Conservation (phyloP, 1,140 invertebrate species). For the Aphis gossypii region DNA sequence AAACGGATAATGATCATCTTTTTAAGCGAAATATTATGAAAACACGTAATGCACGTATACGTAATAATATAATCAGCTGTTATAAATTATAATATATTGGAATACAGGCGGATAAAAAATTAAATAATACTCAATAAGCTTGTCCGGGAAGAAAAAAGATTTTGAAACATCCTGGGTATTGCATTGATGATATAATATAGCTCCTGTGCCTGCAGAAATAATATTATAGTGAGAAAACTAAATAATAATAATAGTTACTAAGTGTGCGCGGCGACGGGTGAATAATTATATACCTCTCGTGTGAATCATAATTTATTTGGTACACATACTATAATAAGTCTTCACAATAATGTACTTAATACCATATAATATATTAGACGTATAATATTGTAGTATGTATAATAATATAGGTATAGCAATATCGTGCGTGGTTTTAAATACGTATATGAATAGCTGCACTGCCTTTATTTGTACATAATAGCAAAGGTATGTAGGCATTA, state of each 20-base stretch:
- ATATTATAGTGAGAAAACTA: slow-evolving; percentile 17
- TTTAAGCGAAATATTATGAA: not conserved
- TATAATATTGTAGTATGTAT: not conserved
- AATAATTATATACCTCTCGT: slow-evolving; percentile 7
- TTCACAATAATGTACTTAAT: not conserved
- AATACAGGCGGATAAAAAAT: not conserved
- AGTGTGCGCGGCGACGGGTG: not conserved
- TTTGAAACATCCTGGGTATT: slow-evolving; percentile 8
- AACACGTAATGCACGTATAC: not conserved
- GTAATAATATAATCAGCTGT: not conserved
- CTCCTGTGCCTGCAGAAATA: not conserved
- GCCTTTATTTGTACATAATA: not conserved
- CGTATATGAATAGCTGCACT: not conserved
- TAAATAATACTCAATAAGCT: not conserved
- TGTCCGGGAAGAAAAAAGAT: slow-evolving; percentile 1
- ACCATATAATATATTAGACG: not conserved
- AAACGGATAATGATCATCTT: not conserved
- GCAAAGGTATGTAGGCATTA: too few relatives aligned
- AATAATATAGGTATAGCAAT: not conserved
- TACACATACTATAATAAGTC: not conserved
- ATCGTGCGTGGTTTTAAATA: not conserved
- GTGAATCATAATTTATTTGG: not conserved
- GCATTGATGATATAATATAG: not conserved
- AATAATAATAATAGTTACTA: slow-evolving; percentile 1
- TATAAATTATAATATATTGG: not conserved